These are phyloP conservation scores for Pteronura brasiliensis DNA, from an alignment of 2,113 vertebrate genomes.

Conservation along the genomic window DNA sequence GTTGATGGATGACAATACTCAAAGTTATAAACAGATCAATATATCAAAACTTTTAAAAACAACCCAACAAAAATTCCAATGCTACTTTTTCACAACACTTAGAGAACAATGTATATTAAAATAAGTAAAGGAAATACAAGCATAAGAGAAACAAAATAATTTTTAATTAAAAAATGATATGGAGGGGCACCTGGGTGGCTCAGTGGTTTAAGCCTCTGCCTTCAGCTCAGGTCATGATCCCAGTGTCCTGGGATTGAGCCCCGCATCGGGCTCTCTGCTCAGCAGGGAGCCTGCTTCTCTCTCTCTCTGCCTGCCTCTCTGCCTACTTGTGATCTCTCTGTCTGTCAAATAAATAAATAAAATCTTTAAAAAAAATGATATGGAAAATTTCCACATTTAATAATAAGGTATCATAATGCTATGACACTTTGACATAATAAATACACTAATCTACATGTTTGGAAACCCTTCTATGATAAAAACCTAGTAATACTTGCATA, in stretches of 20 bases:
- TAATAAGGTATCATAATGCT: background rate
- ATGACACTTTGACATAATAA: background rate
- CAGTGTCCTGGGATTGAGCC: too few species aligned
- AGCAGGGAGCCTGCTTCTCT: too few species aligned
- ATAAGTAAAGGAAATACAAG: background rate
- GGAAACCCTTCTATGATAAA: background rate
- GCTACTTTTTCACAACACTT: background rate
- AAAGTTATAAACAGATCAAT: background rate
- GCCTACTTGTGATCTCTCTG: too few species aligned
- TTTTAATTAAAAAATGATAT: background rate
- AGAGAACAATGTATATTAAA: background rate
- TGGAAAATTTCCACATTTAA: background rate
- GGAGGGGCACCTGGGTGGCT: too few species aligned
- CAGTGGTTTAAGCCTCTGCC: too few species aligned
- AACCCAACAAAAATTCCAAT: background rate
- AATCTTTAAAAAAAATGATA: background rate
- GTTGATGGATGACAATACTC: background rate
- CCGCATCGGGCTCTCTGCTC: too few species aligned
- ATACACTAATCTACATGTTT: background rate
- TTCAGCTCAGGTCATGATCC: too few species aligned
- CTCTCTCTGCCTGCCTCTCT: too few species aligned
- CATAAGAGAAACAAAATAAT: background rate
- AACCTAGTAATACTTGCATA: background rate
- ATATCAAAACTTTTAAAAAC: background rate
- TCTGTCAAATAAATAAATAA: too few species aligned